A percentile compares a stretch with the other conserved stretches of the same genome.
phyloP scores from a whole-genome alignment of 1,140 invertebrate genomes.

The Papilio helenus region DNA sequence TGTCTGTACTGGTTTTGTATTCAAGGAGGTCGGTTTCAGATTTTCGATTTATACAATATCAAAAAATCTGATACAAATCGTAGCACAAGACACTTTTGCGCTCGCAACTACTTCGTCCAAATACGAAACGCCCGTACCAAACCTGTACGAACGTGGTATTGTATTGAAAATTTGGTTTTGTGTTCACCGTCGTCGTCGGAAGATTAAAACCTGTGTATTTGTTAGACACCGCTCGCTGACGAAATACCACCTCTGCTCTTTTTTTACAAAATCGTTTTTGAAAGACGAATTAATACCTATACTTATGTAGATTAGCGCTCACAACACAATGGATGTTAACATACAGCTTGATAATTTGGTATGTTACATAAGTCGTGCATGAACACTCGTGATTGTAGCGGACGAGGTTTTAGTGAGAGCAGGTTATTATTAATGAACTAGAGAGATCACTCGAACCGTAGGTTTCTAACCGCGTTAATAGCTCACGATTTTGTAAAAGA shows the following conservation, averaged over 20 bases:
- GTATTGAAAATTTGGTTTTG: constrained; percentile 70
- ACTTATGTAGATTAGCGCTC: constrained; percentile 79
- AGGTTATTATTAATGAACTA: constrained; percentile 74
- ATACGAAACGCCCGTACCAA: constrained; percentile 48
- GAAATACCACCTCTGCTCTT: constrained; percentile 66
- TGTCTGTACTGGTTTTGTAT: constrained; percentile 15
- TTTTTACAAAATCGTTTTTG: constrained; percentile 78
- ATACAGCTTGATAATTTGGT: constrained; percentile 76
- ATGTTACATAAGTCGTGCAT: constrained; percentile 76
- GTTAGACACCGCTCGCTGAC: constrained; percentile 58
- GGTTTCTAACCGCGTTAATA: constrained; percentile 41
- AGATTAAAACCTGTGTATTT: constrained; percentile 58
- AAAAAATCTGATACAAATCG: background rate
- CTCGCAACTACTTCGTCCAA: constrained; percentile 49
- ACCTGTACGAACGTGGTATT: constrained; percentile 54
- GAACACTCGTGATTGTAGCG: constrained; percentile 73
- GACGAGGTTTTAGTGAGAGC: constrained; percentile 66
- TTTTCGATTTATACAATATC: background rate
- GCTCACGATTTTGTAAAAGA: constrained; percentile 55
- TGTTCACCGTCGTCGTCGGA: constrained; percentile 55
- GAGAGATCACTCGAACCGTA: constrained; percentile 45
- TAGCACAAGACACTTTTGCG: constrained; percentile 47
- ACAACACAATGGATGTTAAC: constrained; percentile 77
- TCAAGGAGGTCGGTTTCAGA: background rate
- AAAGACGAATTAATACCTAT: constrained; percentile 81